Conservation (phyloP, 2,888 invertebrate genomes). For the Eupithecia vulgata region DNA sequence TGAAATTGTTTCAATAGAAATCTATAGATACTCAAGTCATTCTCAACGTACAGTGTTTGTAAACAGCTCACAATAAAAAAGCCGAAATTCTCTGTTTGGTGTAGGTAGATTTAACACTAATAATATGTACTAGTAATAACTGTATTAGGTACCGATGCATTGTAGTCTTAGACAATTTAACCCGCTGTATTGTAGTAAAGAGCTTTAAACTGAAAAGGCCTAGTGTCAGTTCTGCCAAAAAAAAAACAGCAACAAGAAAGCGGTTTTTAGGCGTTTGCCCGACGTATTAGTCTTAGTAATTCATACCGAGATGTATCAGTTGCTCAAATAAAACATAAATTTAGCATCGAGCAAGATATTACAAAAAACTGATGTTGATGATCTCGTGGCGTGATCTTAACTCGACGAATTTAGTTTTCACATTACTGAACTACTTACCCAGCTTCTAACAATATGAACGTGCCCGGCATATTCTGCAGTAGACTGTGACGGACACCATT, state of each 20-base stretch:
- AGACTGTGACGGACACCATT: slow-evolving; percentile 20
- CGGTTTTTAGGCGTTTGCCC: no score
- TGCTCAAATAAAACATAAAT: not conserved
- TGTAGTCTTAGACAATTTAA: no score
- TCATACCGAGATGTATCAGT: not conserved
- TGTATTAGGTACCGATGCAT: no score
- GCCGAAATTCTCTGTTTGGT: not conserved
- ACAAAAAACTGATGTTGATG: not conserved
- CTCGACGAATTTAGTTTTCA: slow-evolving; percentile 26
- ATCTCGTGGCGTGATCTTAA: not conserved
- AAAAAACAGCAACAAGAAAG: no score
- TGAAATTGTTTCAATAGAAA: not conserved
- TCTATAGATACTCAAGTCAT: not conserved
- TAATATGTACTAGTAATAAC: no score
- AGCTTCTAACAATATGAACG: not conserved
- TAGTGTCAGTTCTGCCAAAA: no score
- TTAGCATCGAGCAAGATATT: not conserved
- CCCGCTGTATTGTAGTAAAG: no score
- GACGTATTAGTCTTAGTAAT: not conserved
- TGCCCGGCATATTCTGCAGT: slow-evolving; percentile 10
- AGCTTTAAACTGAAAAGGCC: no score
- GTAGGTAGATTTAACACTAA: not conserved
- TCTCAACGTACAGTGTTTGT: not conserved
- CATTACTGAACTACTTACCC: slow-evolving; percentile 1
- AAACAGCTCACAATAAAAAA: not conserved